Base-by-base conservation (phyloP, 2,113 vertebrate genomes). In the Dipodomys ordii region DNA sequence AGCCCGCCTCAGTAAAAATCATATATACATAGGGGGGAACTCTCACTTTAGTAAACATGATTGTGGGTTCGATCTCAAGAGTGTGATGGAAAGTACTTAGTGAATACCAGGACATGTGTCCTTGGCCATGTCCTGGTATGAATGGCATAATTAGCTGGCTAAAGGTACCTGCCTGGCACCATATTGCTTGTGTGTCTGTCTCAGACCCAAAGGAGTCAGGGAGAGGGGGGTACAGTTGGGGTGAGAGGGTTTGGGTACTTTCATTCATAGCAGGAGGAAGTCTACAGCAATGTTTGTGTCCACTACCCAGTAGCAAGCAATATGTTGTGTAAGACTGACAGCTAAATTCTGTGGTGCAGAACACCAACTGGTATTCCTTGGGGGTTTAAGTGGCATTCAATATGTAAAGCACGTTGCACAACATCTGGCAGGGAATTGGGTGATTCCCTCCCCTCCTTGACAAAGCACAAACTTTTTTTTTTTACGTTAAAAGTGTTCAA, bases 331-430 rank as follows among this genome's bases (percentile, higher is more conserved):
- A 32, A 79, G 30, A 81, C 27, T 86, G 28, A 57, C 4, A 87
- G 16, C 60, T 60, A 15, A 65, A 87, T 80, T 95, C 71, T 65
- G 20, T 82, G 11, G 44, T 95, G 35, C 57, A 74, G 49, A 90
- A 2, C 3, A 46, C 16, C 27, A 91, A n/a, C 16, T 27, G 30
- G 53, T 18, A 49, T 25, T 46, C 62, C 83, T 83, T 44, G 64
- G 23, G n/a, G 71, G 18, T 87, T 64, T 64, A 88, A 90, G 18
- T 44, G 65, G 89, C 88, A 91, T 92, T 76, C 79, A 39, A 60
- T 67, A 35, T n/a, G 32, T 30, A 69, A 67, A 76, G 39, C 72
- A 82, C 74, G 69, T 82, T 79, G 60, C 35, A 69, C 2, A 57
- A 44, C 19, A 12, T 72, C 57, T 71, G 27, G 39, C 57, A 67